A percentile compares a stretch with the other conserved stretches of the same genome.
phyloP scores from a whole-genome alignment of 2,113 vertebrate species.

The Ameiurus melas region DNA sequence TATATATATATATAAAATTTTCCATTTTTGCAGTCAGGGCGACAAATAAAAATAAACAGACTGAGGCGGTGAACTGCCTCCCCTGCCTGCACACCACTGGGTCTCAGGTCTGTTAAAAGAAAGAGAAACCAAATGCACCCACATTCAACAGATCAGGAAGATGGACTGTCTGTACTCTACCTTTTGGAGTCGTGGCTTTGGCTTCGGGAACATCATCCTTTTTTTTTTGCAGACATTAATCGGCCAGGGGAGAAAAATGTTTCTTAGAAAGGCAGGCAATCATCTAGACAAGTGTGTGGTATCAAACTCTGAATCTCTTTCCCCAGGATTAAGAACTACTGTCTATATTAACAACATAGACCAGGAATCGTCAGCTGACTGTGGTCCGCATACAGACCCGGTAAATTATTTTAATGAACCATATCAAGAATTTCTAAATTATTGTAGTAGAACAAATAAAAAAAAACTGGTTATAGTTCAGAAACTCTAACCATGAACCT shows the following conservation, averaged over 20 bases:
- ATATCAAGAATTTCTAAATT: not conserved
- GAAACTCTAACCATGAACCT: not conserved
- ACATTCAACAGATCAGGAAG: not conserved
- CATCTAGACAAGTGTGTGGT: not conserved
- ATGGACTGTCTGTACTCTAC: not conserved
- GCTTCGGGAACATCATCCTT: not conserved
- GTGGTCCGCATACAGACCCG: not conserved
- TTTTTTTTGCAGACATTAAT: not conserved
- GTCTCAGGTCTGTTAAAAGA: not conserved
- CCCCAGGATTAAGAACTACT: not conserved
- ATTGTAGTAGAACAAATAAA: not conserved
- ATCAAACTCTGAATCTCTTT: not conserved
- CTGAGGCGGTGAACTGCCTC: too few species aligned
- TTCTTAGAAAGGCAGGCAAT: not conserved
- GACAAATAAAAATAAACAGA: too few species aligned
- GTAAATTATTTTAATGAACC: not conserved
- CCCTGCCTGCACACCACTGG: too few species aligned
- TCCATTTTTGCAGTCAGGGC: too few species aligned
- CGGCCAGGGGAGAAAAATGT: not conserved
- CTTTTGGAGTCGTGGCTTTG: not conserved
- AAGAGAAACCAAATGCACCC: not conserved
- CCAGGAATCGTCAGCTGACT: not conserved
- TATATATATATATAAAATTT: too few species aligned
- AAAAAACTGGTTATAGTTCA: not conserved
- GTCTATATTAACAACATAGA: not conserved